phyloP scores from a whole-genome alignment of 2,888 invertebrate species.

The Drosophila kambysellisi region DNA sequence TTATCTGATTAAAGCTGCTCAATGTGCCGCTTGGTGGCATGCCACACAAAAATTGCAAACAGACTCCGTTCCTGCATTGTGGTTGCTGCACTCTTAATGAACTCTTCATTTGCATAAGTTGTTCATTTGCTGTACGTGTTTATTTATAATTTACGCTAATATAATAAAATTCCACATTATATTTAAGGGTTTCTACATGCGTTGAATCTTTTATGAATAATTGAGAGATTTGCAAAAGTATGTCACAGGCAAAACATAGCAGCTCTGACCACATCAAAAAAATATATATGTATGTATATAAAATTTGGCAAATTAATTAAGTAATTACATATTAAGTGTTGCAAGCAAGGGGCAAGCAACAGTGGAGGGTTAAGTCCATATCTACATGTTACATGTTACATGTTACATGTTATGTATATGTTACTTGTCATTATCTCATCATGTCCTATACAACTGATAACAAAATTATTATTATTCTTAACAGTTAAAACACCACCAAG shows the following conservation, averaged over 20 bases:
- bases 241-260: not conserved
- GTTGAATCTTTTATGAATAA: not conserved
- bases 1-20: slow-evolving; percentile 52
- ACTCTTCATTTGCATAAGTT: slow-evolving; percentile 2
- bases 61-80: slow-evolving; percentile 41
- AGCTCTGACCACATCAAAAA: not conserved
- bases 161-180: not conserved
- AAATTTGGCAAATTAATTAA: too few relatives aligned
- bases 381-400: too few relatives aligned
- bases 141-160: not conserved
- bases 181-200: not conserved
- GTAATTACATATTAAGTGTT: not conserved
- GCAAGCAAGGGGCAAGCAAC: too few relatives aligned
- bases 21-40: slow-evolving; percentile 5
- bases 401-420: too few relatives aligned
- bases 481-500: not conserved
- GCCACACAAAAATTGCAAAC: slow-evolving; percentile 6
- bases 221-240: not conserved
- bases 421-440: not conserved
- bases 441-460: not conserved
- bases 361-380: too few relatives aligned
- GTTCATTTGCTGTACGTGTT: not conserved
- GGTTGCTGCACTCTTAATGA: slow-evolving; percentile 54
- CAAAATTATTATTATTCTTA: not conserved
- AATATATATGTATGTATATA: too few relatives aligned